Conservation (phyloP, 1,140 invertebrate genomes). For the Drosophila erecta region DNA sequence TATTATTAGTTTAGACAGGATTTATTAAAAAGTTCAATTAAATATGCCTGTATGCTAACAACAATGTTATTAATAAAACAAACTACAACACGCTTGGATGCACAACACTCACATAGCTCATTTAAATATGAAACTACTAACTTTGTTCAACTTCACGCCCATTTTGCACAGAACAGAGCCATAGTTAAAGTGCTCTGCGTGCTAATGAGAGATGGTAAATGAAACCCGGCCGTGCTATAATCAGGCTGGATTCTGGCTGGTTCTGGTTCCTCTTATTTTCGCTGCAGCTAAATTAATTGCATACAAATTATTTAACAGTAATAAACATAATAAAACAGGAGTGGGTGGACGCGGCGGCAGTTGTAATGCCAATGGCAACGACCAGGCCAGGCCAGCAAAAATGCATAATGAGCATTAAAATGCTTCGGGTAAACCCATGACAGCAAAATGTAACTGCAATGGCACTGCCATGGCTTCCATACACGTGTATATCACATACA, state of each 20-base stretch:
- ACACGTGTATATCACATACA: too few species aligned
- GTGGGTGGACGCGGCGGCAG: slow-evolving; percentile 34
- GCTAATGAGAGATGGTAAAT: slow-evolving; percentile 66
- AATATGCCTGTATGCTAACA: background rate
- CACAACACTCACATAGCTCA: background rate
- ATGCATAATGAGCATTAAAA: slow-evolving; percentile 83
- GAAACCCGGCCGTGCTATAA: slow-evolving; percentile 55
- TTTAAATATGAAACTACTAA: slow-evolving; percentile 13
- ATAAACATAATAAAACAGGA: slow-evolving; percentile 80
- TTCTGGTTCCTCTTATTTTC: slow-evolving; percentile 28
- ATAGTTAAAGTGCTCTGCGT: slow-evolving; percentile 24
- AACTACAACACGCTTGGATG: background rate
- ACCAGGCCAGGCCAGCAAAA: slow-evolving; percentile 72
- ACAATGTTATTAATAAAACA: background rate
- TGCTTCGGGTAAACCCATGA: slow-evolving; percentile 53
- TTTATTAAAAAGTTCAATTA: background rate
- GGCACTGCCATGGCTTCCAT: slow-evolving; percentile 62
- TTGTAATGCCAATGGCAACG: slow-evolving; percentile 71
- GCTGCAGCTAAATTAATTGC: slow-evolving; percentile 75
- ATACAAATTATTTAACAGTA: slow-evolving; percentile 83
- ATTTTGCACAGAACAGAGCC: slow-evolving; percentile 22
- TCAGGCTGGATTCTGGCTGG: slow-evolving; percentile 28
- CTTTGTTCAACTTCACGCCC: slow-evolving; percentile 27
- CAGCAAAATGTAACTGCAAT: slow-evolving; percentile 71
- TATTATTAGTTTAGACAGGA: background rate